Evolutionary conservation across 2,113 vertebrate genomes (phyloP), one percentile per base, ranked within the genome.

Genomic region (Channa argus): DNA sequence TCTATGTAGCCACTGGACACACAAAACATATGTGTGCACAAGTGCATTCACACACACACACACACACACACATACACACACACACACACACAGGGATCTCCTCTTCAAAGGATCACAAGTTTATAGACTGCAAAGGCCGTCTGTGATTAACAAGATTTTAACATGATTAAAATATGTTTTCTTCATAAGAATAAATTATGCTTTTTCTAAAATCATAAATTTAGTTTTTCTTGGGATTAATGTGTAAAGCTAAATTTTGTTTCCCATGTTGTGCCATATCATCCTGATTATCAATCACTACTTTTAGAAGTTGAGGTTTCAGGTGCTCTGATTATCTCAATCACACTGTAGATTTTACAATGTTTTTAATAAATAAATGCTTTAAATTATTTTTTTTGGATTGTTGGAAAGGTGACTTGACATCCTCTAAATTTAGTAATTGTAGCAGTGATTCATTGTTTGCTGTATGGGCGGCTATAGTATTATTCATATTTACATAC

Each of bases 1-100:
- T 88, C 60, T 59, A n/a, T 69, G 71, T 11, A 67, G 24, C 50
- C 47, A 50, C 63, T 68, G 61, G 13, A 51, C 38, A 43, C 43
- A 53, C 33, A 2, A 44, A 63, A 63, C 65, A 65, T 15, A 51
- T 54, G 24, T 24, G n/a, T 51, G 41, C 24, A 43, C 45, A 36
- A 12, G 38, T 54, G 13, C 11, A 1, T 46, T 38, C 58, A 38
- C 71, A 63, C 12, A 52, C 51, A 65, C 15, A 75, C n/a, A 39
- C 39, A 3, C 39, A 39, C n/a, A n/a, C n/a, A n/a, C n/a, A n/a
- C n/a, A n/a, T n/a, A n/a, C n/a, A n/a, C n/a, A 24, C 24, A 24
- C 24, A 24, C 24, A 24, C 24, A 24, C 24, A 24, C 24, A 24
- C 24, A 24, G 24, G 24, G 34, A 59, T 24, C 24, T 24, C 24